Percentiles rank a stretch among this genome's conserved stretches.
Conservation (phyloP, 2,888 invertebrate species). For the Noctua comes region DNA sequence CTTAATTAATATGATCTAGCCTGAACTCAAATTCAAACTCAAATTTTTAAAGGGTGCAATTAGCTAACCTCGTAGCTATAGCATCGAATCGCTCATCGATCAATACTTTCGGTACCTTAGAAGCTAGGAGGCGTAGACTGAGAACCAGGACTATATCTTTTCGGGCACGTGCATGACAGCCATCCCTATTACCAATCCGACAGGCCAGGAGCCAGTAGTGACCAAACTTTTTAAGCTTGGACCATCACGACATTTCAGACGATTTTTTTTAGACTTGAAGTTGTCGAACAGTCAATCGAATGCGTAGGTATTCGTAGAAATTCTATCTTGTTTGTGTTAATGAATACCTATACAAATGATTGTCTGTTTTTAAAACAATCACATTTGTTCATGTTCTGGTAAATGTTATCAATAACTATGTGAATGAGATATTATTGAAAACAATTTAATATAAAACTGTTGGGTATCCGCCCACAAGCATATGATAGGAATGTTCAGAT, state of each 20-base stretch:
- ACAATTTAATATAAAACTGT: slow-evolving; percentile 33
- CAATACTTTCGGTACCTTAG: neutral
- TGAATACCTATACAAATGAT: neutral
- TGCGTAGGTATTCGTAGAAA: slow-evolving; percentile 7
- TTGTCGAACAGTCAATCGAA: neutral
- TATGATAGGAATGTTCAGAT: slow-evolving; percentile 24
- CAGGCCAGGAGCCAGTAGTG: neutral
- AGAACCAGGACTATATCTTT: too few species aligned
- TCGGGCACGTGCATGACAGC: too few species aligned
- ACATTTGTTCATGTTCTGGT: slow-evolving; percentile 15
- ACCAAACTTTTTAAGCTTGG: neutral
- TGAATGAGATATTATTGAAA: slow-evolving; percentile 19
- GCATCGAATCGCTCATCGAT: neutral
- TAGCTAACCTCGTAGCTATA: neutral
- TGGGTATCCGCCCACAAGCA: slow-evolving; percentile 25
- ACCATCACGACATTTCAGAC: neutral
- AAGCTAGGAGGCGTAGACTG: neutral
- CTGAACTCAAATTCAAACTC: too few species aligned
- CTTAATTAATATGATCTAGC: neutral
- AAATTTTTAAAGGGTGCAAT: neutral
- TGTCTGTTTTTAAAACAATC: slow-evolving; percentile 26
- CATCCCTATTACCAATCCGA: neutral
- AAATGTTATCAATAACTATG: slow-evolving; percentile 47
- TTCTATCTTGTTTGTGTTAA: neutral
- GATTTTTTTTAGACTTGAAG: neutral